Conservation (phyloP, 2,797 vertebrate genomes). For the Molossus alvarezi region DNA sequence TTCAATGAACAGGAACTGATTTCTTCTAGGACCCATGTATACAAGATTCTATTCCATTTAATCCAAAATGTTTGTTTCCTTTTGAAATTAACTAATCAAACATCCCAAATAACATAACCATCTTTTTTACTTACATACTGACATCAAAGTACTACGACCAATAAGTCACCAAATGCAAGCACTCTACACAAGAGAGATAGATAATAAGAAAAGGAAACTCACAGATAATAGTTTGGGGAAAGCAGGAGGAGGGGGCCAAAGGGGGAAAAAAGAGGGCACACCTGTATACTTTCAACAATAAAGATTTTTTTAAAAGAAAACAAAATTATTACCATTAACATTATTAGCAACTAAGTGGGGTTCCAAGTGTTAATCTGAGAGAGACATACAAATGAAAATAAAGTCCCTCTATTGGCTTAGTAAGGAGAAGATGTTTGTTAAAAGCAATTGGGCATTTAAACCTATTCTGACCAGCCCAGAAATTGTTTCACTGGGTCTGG, state of each 20-base stretch:
- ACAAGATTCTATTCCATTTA: neutral
- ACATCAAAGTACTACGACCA: constrained; percentile 47
- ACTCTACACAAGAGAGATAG: neutral
- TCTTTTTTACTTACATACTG: neutral
- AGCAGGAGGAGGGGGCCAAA: too few relatives aligned
- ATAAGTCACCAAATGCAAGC: constrained; percentile 4
- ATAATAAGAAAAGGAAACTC: neutral
- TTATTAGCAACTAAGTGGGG: neutral
- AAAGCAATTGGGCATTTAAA: constrained; percentile 42
- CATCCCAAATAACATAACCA: constrained; percentile 16
- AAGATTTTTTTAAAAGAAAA: neutral
- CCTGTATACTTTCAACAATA: too few relatives aligned
- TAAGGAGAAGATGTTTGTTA: constrained; percentile 35
- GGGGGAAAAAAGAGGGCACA: too few relatives aligned
- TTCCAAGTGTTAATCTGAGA: neutral
- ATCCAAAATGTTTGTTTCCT: constrained; percentile 53
- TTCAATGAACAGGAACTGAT: neutral
- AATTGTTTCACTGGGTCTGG: neutral
- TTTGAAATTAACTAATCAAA: constrained; percentile 61
- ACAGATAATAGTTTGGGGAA: too few relatives aligned
- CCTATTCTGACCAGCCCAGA: constrained; percentile 10
- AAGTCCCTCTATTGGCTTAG: neutral
- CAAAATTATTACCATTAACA: constrained; percentile 22
- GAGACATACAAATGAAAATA: constrained; percentile 29
- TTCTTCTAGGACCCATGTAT: neutral